Evolutionary conservation across 2,113 vertebrate genomes (phyloP).

Genomic region (Equus quagga): DNA sequence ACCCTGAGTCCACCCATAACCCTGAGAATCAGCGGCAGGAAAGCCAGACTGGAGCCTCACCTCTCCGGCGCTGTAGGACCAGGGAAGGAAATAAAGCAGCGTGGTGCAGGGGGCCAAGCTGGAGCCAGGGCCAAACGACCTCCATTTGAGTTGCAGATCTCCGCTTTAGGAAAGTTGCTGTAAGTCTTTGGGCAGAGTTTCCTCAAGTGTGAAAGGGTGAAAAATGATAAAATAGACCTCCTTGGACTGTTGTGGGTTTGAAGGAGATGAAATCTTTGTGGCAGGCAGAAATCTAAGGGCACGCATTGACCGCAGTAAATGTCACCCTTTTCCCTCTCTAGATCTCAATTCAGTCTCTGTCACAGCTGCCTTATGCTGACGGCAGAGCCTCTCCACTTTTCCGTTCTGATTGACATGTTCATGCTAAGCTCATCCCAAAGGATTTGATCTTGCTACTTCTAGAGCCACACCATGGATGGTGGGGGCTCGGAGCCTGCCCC

Average conservation of each 20-base stretch:
- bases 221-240: not conserved
- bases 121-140: not conserved
- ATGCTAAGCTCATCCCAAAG: not conserved
- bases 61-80: not conserved
- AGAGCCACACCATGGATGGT: not conserved
- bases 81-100: not conserved
- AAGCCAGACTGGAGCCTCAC: not conserved
- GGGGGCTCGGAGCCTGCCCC: not conserved
- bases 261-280: not conserved
- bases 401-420: not conserved
- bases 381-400: not conserved
- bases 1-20: not conserved
- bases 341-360: not conserved
- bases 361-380: accelerated
- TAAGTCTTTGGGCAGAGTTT: not conserved
- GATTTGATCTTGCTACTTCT: not conserved
- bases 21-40: not conserved
- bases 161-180: not conserved
- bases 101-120: accelerated
- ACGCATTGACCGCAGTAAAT: not conserved
- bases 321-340: not conserved
- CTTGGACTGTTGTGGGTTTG: not conserved
- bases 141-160: too few species aligned
- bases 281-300: not conserved
- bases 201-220: not conserved